A percentile compares a stretch with the other conserved stretches of the same genome.
phyloP scores from a whole-genome alignment of 2,888 invertebrate genomes.

The Athalia rosae region DNA sequence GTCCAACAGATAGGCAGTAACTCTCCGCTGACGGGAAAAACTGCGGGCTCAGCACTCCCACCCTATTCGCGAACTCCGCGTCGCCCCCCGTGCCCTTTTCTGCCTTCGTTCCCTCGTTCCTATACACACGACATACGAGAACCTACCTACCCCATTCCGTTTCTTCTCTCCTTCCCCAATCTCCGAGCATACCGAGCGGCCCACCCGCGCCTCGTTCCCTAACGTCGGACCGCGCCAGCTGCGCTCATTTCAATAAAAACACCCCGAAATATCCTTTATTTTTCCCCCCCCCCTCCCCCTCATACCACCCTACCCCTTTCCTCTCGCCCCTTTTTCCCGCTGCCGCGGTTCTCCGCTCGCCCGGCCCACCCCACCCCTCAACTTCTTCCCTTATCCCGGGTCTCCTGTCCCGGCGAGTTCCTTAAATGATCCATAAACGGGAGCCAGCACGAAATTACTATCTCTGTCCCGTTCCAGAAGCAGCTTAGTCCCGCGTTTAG shows the following conservation, averaged over 20 bases:
- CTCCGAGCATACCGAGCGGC: neutral
- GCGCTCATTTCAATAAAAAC: conserved; percentile 64
- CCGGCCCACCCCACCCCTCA: conserved; percentile 37
- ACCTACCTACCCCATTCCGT: too few species aligned
- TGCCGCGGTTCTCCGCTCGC: neutral
- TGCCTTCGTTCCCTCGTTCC: neutral
- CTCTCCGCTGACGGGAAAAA: conserved; percentile 55
- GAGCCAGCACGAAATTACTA: conserved; percentile 54
- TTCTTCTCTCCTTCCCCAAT: too few species aligned
- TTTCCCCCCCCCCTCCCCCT: conserved; percentile 10
- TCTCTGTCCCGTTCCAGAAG: conserved; percentile 3
- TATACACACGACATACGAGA: too few species aligned
- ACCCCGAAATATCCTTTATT: conserved; percentile 54
- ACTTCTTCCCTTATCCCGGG: conserved; percentile 48
- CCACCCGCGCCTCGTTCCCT: conserved; percentile 48
- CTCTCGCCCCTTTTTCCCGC: neutral
- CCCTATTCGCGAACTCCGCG: neutral
- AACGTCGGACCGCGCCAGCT: conserved; percentile 57
- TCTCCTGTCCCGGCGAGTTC: conserved; percentile 50
- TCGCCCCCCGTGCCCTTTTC: neutral
- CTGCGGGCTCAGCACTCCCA: conserved; percentile 60
- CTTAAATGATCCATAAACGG: conserved; percentile 59
- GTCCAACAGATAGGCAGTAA: conserved; percentile 52
- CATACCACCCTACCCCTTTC: neutral
- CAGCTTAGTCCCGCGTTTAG: neutral